Percentiles rank a stretch among this genome's conserved stretches.
Evolutionary conservation across 2,797 vertebrate genomes (phyloP).

Genomic region (Micromesistius poutassou): DNA sequence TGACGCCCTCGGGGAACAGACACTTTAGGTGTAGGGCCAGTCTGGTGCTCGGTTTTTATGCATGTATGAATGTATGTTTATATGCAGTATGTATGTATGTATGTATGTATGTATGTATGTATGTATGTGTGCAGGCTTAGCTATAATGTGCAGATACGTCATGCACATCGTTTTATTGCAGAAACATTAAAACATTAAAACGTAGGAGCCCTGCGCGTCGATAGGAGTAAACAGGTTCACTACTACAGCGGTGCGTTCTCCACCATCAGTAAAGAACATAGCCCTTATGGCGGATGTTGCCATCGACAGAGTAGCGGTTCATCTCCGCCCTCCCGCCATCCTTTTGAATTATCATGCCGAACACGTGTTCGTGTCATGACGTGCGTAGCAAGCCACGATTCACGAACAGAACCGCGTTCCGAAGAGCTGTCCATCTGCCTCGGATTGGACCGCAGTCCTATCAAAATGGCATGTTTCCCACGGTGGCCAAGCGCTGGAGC

Average conservation of each 20-base stretch:
- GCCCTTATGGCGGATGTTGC: background rate
- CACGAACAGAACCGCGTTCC: background rate
- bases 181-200: too few relatives aligned
- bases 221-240: too few relatives aligned
- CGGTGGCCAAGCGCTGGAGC: too few relatives aligned
- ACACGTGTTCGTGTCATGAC: background rate
- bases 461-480: background rate
- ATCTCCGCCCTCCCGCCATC: background rate
- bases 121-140: too few relatives aligned
- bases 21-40: background rate
- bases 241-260: background rate
- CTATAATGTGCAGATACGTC: too few relatives aligned
- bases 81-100: too few relatives aligned
- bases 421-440: background rate
- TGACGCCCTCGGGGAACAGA: background rate
- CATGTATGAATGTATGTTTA: background rate
- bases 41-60: background rate
- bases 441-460: background rate
- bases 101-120: too few relatives aligned
- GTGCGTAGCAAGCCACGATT: background rate
- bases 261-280: background rate
- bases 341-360: background rate
- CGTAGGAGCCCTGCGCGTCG: too few relatives aligned
- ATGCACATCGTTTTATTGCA: too few relatives aligned
- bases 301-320: background rate